Evolutionary conservation across 2,888 invertebrate species (phyloP).

Genomic region (Catocala sponsa): DNA sequence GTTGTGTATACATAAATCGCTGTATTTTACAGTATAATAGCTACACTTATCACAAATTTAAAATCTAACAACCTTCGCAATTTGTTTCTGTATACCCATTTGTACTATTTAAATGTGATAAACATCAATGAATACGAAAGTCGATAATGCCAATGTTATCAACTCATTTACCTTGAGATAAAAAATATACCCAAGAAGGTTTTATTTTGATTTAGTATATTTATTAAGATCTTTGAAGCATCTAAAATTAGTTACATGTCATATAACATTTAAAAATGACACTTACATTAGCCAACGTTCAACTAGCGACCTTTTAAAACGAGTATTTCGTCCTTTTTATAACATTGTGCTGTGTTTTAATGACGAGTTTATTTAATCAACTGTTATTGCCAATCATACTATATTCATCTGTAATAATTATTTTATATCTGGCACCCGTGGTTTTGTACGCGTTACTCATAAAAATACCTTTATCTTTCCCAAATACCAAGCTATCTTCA

Average conservation of each 20-base stretch:
- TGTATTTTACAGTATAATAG: no score
- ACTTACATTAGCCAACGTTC: neutral
- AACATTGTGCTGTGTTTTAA: neutral
- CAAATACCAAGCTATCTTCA: no score
- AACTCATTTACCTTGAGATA: constrained; percentile 52
- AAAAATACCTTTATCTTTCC: no score
- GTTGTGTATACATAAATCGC: no score
- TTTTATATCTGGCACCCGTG: no score
- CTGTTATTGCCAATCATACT: no score
- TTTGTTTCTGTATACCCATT: constrained; percentile 2
- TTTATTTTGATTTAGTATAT: constrained; percentile 12
- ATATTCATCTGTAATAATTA: no score
- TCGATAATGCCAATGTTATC: constrained; percentile 47
- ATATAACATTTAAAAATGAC: no score
- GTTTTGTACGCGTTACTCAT: no score
- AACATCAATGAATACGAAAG: constrained; percentile 29
- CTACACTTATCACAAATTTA: no score
- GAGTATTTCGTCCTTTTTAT: neutral
- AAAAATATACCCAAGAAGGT: constrained; percentile 14
- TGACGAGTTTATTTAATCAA: neutral
- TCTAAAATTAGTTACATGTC: no score
- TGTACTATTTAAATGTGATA: constrained; percentile 38
- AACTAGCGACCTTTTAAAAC: constrained; percentile 4
- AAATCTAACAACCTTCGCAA: constrained; percentile 21
- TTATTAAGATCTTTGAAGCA: neutral